Evolutionary conservation across 2,888 invertebrate species (phyloP), one percentile per base, ranked within the genome.

Genomic region (Caenorhabditis macrosperma): DNA sequence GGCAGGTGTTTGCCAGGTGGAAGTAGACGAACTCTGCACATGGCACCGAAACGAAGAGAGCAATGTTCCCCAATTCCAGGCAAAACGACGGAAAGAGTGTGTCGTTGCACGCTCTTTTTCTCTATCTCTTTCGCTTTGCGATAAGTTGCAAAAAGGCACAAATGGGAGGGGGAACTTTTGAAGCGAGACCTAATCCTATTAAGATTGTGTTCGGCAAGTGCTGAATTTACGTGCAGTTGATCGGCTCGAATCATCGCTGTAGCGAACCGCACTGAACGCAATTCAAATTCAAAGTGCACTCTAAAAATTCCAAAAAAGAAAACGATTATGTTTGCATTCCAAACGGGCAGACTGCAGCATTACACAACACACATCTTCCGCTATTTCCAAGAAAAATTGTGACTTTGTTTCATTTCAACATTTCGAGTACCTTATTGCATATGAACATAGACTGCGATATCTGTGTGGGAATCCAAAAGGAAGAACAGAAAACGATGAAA

Each of bases 181-280:
- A 48, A 64, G 41, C 52, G 54, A 61, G 59, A 33, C 71, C 55
- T 72, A 72, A 72, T 72, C 71, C 71, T 72, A 72, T 72, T 72
- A 72, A 72, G 71, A 72, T 72, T 48, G 64, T n/a, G 74, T 64
- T 63, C 64, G 38, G n/a, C 28, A 57, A 57, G 44, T 28, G 17
- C 54, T 10, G 71, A 71, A 46, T 61, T 71, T 44, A 52, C 59
- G 67, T 46, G 48, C 26, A 26, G 59, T 24, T 59, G 35, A 54
- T 46, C 30, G 46, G n/a, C 38, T 26, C 24, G 66, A 54, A 54
- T 20, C 22, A 54, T 50, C 5, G 26, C n/a, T 50, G 24, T 54
- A 44, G 26, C n/a, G 15, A 54, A 41, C 22, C 35, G 20, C 7
- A 33, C 10, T 10, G 30, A 35, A 12, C 35, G 10, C n/a, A 55